phyloP scores from a whole-genome alignment of 2,888 invertebrate genomes.

The Ophion ventricosus region DNA sequence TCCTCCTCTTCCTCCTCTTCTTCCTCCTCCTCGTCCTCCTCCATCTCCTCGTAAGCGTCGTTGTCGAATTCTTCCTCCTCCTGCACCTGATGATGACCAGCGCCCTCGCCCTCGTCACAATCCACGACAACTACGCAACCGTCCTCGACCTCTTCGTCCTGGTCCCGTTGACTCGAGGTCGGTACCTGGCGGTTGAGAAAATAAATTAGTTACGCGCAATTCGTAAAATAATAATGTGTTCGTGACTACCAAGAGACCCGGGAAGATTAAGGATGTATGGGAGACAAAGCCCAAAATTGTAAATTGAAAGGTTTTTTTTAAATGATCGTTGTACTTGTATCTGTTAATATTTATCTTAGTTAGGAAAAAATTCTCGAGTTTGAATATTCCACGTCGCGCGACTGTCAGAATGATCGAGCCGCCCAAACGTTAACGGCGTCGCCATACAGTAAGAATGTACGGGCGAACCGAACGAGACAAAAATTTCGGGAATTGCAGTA shows the following conservation, averaged over 20 bases:
- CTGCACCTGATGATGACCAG: constrained; percentile 82
- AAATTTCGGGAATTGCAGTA: too few relatives aligned
- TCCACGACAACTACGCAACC: constrained; percentile 91
- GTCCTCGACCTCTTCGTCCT: constrained; percentile 87
- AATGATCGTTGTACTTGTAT: too few relatives aligned
- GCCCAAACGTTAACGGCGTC: too few relatives aligned
- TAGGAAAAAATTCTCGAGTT: too few relatives aligned
- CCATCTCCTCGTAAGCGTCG: constrained; percentile 82
- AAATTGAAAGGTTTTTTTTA: too few relatives aligned
- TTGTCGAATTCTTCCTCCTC: constrained; percentile 85
- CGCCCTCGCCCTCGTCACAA: constrained; percentile 90
- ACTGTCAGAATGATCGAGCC: too few relatives aligned
- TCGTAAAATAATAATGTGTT: neutral
- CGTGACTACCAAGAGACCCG: neutral
- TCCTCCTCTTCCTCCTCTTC: constrained; percentile 82
- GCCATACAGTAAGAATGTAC: too few relatives aligned
- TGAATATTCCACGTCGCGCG: too few relatives aligned
- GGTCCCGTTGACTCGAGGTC: constrained; percentile 93
- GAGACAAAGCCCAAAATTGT: neutral
- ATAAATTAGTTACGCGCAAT: neutral
- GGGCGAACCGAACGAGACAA: too few relatives aligned
- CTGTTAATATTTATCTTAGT: too few relatives aligned
- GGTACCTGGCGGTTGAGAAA: constrained; percentile 87
- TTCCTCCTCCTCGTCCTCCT: constrained; percentile 79
- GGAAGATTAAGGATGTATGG: neutral